phyloP scores from a whole-genome alignment of 1,140 invertebrate genomes.

The Drosophila ohnishii region DNA sequence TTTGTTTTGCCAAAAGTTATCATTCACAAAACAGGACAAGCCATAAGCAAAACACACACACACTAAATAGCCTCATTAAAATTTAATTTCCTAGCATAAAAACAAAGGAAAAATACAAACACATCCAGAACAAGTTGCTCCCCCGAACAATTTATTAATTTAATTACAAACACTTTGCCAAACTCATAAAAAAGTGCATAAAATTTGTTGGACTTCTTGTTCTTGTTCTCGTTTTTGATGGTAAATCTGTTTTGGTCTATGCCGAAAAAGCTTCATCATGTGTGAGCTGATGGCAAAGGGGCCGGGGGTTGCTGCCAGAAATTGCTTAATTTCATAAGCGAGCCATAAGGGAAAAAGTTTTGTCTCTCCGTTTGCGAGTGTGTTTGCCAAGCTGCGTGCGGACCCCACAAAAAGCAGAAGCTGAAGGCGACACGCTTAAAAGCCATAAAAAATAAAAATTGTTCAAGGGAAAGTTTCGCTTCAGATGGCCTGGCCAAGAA shows the following conservation, averaged over 20 bases:
- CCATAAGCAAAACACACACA: conserved; percentile 21
- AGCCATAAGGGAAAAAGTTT: conserved; percentile 75
- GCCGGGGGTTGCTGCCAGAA: conserved; percentile 17
- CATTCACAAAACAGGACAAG: conserved; percentile 25
- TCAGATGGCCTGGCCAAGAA: conserved; percentile 31
- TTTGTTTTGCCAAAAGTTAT: conserved; percentile 33
- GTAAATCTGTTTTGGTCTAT: conserved; percentile 67
- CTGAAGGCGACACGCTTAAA: conserved; percentile 65
- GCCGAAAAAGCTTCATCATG: conserved; percentile 58
- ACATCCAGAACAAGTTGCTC: conserved; percentile 27
- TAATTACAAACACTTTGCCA: conserved; percentile 70
- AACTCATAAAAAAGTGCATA: conserved; percentile 76
- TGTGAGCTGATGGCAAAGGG: conserved; percentile 18
- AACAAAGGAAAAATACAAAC: conserved; percentile 29
- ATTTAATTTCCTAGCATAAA: conserved; percentile 53
- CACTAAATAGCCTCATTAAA: conserved; percentile 60
- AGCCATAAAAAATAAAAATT: conserved; percentile 67
- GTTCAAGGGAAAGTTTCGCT: conserved; percentile 53
- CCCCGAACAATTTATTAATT: conserved; percentile 67
- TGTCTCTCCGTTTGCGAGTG: conserved; percentile 31
- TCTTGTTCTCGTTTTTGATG: conserved; percentile 34
- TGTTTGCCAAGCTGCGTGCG: conserved; percentile 56
- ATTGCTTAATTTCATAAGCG: conserved; percentile 78
- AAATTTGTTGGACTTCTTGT: conserved; percentile 55
- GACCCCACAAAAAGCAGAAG: conserved; percentile 24